Conservation (phyloP, 2,113 vertebrate genomes). For the Pogona vitticeps region DNA sequence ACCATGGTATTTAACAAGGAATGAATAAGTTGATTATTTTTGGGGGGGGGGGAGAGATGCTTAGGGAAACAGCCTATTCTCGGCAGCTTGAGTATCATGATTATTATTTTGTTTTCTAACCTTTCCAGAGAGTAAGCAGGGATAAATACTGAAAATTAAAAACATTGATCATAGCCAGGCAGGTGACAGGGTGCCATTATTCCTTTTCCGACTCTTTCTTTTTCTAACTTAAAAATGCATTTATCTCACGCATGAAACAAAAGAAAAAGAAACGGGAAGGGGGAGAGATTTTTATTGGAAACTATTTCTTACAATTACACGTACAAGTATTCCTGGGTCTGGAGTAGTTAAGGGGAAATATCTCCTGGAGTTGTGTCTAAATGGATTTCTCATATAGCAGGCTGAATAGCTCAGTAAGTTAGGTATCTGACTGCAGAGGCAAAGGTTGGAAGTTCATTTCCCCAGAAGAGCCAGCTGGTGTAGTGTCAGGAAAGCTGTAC, state of each 20-base stretch:
- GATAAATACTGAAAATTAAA: constrained; percentile 60
- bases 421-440: too few relatives aligned
- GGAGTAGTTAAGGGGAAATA: too few relatives aligned
- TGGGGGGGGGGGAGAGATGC: constrained; percentile 44
- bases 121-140: constrained; percentile 50
- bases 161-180: constrained; percentile 50
- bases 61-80: constrained; percentile 40
- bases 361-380: background rate
- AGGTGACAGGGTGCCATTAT: constrained; percentile 37
- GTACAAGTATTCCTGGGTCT: background rate
- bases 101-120: constrained; percentile 63
- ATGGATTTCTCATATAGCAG: background rate
- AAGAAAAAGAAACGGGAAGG: background rate
- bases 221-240: constrained; percentile 21
- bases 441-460: too few relatives aligned
- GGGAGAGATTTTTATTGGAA: background rate
- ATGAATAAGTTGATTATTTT: constrained; percentile 47
- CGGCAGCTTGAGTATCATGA: constrained; percentile 56
- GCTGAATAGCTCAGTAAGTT: too few relatives aligned
- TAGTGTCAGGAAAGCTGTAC: too few relatives aligned
- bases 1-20: background rate
- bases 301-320: constrained; percentile 4
- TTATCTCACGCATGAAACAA: background rate
- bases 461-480: too few relatives aligned
- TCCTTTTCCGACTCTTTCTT: constrained; percentile 19